Base-by-base conservation (phyloP, 37 sponge, comb jelly and placozoan genomes). In the Halichondria panicea region DNA sequence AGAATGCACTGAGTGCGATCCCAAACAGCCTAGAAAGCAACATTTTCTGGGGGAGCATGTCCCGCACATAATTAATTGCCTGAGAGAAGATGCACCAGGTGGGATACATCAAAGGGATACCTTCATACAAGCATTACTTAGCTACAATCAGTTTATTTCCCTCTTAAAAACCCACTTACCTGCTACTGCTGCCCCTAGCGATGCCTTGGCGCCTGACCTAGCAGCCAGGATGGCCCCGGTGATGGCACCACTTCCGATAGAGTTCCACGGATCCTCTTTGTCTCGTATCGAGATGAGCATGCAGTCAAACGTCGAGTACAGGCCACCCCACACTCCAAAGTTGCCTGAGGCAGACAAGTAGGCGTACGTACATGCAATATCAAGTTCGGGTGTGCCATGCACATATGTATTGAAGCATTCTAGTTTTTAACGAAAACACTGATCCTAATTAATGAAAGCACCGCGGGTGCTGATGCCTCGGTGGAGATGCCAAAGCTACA, bases 181-280 rank as follows among this genome's bases (percentile, higher is more conserved):
- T 48, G 15, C 11, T 18, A 48, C 15, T 18, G 52, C 35, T 55
- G 41, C n/a, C 19, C 79, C 56, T 2, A 85, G 43, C 2, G 86
- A 78, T 22, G 86, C 65, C 52, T 61, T 63, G n/a, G 50, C 22
- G 13, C 86, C 86, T 27, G 27, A 63, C 77, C 95, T 74, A 3
- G 91, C 83, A 0, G 95, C 85, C 40, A 98, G 75, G 19, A 92
- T 68, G 35, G 81, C 99, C 19, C 95, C 93, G 0, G 95, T 95
- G 28, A 90, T 70, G 43, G 93, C 95, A 22, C 99, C 99, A 69
- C 93, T 90, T 13, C 61, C 71, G 27, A 98, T 95, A 22, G 95
- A 84, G 43, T 95, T 98, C 95, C 95, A 95, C 0, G 93, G 95
- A 50, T 98, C 99, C 56, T 98, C 99, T 67, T 95, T 98, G 45